phyloP scores from a whole-genome alignment of 2,888 invertebrate genomes.

The Tenthredo mesomela region DNA sequence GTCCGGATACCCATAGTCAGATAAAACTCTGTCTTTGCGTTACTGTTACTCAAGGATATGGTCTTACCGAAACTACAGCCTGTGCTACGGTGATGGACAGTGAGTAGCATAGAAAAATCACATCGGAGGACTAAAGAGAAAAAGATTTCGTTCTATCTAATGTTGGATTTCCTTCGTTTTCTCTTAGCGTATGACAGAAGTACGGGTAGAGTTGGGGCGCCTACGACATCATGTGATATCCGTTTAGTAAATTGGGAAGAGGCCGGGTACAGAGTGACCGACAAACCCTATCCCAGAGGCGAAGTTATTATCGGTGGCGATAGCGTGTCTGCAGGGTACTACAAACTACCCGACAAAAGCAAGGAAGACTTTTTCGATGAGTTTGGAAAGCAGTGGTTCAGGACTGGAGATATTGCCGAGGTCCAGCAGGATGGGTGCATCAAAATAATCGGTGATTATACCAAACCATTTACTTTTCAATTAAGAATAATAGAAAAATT shows the following conservation, averaged over 20 bases:
- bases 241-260: conserved; percentile 96
- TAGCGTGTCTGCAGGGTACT: conserved; percentile 96
- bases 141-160: neutral
- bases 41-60: conserved; percentile 95
- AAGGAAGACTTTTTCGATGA: conserved; percentile 92
- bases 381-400: conserved; percentile 94
- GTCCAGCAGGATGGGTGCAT: conserved; percentile 96
- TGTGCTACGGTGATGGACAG: conserved; percentile 93
- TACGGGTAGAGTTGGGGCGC: conserved; percentile 93
- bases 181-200: conserved; percentile 81
- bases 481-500: too few species aligned
- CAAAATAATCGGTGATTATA: conserved; percentile 94
- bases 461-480: too few species aligned
- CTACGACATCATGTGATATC: conserved; percentile 91
- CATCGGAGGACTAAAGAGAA: neutral
- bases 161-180: neutral
- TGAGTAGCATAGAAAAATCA: conserved; percentile 74
- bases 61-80: conserved; percentile 97
- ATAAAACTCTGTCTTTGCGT: conserved; percentile 95
- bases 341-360: conserved; percentile 93
- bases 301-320: conserved; percentile 94
- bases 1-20: conserved; percentile 97
- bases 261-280: conserved; percentile 92
- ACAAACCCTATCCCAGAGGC: conserved; percentile 92
- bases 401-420: conserved; percentile 98